These are phyloP conservation scores for Heteronetta atricapilla DNA, from an alignment of 2,113 vertebrate species.

Conservation along the genomic window DNA sequence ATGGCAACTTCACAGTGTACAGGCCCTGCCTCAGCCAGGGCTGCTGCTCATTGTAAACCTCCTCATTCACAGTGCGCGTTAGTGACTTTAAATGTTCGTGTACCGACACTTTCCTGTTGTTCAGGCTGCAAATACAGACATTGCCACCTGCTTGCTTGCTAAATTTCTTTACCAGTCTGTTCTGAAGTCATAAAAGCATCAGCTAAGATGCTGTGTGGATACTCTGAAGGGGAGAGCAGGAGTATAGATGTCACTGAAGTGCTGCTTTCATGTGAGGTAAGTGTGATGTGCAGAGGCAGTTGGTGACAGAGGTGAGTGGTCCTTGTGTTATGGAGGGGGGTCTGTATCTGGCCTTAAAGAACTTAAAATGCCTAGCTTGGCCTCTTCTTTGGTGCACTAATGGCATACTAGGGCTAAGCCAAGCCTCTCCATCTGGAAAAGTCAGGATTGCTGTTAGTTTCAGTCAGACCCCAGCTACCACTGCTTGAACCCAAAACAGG, in stretches of 20 bases:
- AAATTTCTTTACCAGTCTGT: not conserved
- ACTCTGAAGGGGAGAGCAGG: not conserved
- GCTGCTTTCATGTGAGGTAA: not conserved
- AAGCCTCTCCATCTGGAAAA: not conserved
- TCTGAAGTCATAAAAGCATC: not conserved
- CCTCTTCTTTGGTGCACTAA: not conserved
- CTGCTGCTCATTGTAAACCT: not conserved
- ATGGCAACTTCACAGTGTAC: not conserved
- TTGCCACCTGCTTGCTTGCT: not conserved
- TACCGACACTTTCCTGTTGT: not conserved
- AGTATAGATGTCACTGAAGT: not conserved
- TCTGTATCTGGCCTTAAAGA: not conserved
- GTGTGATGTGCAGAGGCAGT: not conserved
- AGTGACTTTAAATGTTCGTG: not conserved
- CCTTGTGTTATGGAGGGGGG: too few relatives aligned
- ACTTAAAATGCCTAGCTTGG: not conserved
- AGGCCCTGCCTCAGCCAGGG: not conserved
- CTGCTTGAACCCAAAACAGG: too few relatives aligned
- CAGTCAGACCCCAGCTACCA: not conserved
- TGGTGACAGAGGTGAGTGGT: not conserved
- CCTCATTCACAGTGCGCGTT: fast-evolving
- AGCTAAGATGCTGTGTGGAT: fast-evolving
- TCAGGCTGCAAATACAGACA: not conserved
- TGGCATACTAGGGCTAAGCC: fast-evolving
- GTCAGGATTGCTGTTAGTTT: not conserved